phyloP scores from a whole-genome alignment of 2,113 vertebrate genomes.

The Stomatorhinus ivindoensis region DNA sequence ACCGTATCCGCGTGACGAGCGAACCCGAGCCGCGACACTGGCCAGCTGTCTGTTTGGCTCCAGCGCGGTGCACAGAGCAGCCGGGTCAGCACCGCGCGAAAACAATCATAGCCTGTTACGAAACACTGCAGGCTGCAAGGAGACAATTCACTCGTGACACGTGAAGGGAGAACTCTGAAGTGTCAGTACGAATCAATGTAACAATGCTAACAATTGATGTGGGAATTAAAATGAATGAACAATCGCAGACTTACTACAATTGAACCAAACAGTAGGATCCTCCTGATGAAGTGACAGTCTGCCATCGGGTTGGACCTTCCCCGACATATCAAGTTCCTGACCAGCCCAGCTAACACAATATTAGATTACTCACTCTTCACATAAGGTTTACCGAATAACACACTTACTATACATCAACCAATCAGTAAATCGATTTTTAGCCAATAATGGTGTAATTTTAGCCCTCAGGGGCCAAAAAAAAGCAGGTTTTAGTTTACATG shows the following conservation, averaged over 20 bases:
- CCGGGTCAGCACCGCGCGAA: neutral
- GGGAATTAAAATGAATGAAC: neutral
- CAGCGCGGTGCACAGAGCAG: neutral
- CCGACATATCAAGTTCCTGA: slow-evolving; percentile 1
- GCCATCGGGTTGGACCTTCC: neutral
- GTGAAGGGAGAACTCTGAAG: neutral
- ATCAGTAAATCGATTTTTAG: slow-evolving; percentile 2
- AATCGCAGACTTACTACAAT: neutral
- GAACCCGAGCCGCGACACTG: neutral
- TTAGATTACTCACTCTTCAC: neutral
- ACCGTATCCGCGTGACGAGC: neutral
- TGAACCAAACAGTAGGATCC: neutral
- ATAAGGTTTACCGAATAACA: neutral
- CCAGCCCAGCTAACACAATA: neutral
- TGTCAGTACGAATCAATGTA: neutral
- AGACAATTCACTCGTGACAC: neutral
- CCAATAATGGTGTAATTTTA: neutral
- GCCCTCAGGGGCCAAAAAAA: neutral
- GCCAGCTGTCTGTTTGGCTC: slow-evolving; percentile 2
- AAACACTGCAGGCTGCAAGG: slow-evolving; percentile 9
- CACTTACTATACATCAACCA: slow-evolving; percentile 1
- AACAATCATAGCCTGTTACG: slow-evolving; percentile 9
- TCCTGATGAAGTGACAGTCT: neutral
- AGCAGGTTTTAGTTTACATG: slow-evolving; percentile 1
- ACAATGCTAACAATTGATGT: neutral